These are phyloP conservation scores for Sylvia borin DNA, from an alignment of 2,797 vertebrate genomes.

Conservation along the genomic window DNA sequence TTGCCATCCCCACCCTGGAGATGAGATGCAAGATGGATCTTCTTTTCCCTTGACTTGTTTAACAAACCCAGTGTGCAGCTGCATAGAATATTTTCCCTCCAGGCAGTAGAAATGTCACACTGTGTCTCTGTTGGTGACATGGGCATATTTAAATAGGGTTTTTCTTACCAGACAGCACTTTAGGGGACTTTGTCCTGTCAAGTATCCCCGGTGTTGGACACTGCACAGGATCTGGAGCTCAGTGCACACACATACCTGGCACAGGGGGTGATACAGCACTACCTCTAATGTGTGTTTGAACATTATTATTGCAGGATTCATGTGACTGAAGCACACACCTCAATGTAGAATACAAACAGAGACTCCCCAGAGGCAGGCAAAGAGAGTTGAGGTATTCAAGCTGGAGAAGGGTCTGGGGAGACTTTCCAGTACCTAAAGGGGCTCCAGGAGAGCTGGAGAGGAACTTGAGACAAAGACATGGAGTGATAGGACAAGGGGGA, in stretches of 20 bases:
- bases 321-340: neutral
- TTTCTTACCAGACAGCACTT: neutral
- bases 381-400: neutral
- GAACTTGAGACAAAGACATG: neutral
- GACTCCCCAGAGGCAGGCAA: neutral
- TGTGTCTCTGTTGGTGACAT: neutral
- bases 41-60: slow-evolving; percentile 10
- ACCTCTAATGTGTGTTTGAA: too few species aligned
- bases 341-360: neutral
- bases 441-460: neutral
- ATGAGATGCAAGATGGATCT: slow-evolving; percentile 18
- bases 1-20: neutral
- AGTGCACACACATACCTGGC: neutral
- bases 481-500: fast-evolving
- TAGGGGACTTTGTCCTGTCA: neutral
- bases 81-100: slow-evolving; percentile 33
- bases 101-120: neutral
- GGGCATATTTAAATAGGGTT: neutral
- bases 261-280: neutral
- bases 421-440: neutral
- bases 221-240: neutral
- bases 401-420: neutral
- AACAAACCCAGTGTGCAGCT: slow-evolving; percentile 22
- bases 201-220: fast-evolving
- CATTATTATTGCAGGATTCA: neutral